phyloP scores from a whole-genome alignment of 2,113 vertebrate species.

The Serilophus lunatus region DNA sequence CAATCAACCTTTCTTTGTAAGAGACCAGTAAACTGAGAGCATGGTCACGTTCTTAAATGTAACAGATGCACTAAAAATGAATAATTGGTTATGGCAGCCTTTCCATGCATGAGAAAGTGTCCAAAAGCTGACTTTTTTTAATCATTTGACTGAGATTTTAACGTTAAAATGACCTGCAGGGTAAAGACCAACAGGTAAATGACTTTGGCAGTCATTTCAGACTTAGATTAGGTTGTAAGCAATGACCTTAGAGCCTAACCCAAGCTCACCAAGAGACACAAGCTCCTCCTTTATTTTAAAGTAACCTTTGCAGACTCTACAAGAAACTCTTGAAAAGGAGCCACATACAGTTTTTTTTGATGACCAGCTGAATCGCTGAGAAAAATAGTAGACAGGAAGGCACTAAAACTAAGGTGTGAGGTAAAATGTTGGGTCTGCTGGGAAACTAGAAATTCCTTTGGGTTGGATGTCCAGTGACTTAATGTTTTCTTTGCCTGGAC shows the following conservation, averaged over 20 bases:
- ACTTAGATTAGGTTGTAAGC: not conserved
- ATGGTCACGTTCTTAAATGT: not conserved
- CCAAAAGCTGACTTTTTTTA: not conserved
- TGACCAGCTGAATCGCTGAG: not conserved
- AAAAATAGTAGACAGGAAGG: not conserved
- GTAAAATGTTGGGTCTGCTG: not conserved
- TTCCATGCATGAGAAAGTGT: not conserved
- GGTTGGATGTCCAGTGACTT: not conserved
- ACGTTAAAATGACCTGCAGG: not conserved
- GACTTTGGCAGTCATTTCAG: not conserved
- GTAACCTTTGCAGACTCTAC: not conserved
- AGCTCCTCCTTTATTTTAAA: not conserved
- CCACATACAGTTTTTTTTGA: not conserved
- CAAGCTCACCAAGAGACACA: not conserved
- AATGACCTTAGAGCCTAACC: not conserved
- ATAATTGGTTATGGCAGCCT: not conserved
- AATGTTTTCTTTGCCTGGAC: not conserved
- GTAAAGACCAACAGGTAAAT: not conserved
- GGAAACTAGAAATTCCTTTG: not conserved
- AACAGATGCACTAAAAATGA: not conserved
- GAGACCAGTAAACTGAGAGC: not conserved
- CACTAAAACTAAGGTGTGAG: not conserved
- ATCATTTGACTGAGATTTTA: not conserved
- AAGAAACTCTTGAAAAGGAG: not conserved
- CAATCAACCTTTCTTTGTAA: not conserved